phyloP scores from a whole-genome alignment of 2,888 invertebrate species.

The Bombylius major region DNA sequence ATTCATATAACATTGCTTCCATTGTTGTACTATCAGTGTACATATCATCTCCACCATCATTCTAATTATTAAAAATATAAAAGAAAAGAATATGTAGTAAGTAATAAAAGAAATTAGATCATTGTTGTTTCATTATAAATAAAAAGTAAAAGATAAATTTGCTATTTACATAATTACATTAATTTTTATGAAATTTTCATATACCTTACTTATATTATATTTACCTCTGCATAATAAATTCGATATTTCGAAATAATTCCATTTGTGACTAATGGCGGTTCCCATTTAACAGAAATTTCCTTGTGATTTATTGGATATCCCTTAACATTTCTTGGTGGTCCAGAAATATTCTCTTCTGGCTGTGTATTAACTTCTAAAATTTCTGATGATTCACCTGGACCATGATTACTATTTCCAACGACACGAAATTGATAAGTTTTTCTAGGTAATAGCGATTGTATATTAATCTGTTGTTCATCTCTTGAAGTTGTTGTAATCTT shows the following conservation, averaged over 20 bases:
- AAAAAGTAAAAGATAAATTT: no score
- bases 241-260: conserved; percentile 59
- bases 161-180: no score
- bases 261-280: conserved; percentile 54
- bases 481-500: conserved; percentile 63
- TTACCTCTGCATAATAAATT: conserved; percentile 62
- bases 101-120: no score
- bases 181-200: no score
- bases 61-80: conserved; percentile 30
- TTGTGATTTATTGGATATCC: conserved; percentile 60
- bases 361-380: conserved; percentile 60
- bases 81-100: no score
- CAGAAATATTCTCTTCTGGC: conserved; percentile 72
- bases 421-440: conserved; percentile 80
- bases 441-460: conserved; percentile 70
- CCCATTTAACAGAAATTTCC: conserved; percentile 67
- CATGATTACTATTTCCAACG: conserved; percentile 62
- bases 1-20: conserved; percentile 40
- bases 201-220: no score
- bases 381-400: conserved; percentile 59
- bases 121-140: no score
- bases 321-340: conserved; percentile 57
- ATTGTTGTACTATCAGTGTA: conserved; percentile 45
- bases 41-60: conserved; percentile 51
- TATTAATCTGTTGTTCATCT: conserved; percentile 68